Percentiles rank a stretch among this genome's conserved stretches.
phyloP scores from a whole-genome alignment of 2,797 vertebrate genomes.

The Chrysocyon brachyurus region DNA sequence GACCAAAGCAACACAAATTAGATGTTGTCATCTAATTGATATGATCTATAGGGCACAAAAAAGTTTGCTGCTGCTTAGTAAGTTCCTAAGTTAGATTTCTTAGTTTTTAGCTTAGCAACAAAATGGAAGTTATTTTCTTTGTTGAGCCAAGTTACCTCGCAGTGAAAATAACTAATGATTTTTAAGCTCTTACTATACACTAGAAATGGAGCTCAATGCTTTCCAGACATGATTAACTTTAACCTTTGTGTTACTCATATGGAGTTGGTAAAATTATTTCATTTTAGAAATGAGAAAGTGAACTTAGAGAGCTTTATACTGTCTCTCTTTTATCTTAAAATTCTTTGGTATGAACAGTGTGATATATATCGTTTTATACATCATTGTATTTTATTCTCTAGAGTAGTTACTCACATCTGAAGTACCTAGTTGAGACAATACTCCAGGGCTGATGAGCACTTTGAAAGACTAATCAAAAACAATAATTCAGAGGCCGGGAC shows the following conservation, averaged over 20 bases:
- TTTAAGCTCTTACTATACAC: background rate
- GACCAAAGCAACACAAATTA: background rate
- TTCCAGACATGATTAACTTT: background rate
- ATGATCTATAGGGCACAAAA: background rate
- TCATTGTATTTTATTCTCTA: background rate
- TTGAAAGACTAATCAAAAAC: background rate
- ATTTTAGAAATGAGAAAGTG: background rate
- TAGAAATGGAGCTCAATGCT: background rate
- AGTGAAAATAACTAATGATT: background rate
- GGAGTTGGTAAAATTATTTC: background rate
- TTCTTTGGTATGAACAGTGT: background rate
- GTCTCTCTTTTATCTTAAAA: constrained; percentile 24
- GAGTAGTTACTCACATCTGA: background rate
- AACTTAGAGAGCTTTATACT: background rate
- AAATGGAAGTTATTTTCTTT: background rate
- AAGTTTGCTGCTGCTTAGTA: background rate
- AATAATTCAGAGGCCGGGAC: background rate
- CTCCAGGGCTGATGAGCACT: background rate
- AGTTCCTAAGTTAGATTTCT: background rate
- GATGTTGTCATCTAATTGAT: background rate
- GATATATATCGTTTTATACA: background rate
- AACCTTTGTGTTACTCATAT: background rate
- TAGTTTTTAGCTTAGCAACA: background rate
- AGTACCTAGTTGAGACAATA: background rate
- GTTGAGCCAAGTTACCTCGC: background rate